phyloP scores from a whole-genome alignment of 2,797 vertebrate species.

The Buphagus erythrorhynchus region DNA sequence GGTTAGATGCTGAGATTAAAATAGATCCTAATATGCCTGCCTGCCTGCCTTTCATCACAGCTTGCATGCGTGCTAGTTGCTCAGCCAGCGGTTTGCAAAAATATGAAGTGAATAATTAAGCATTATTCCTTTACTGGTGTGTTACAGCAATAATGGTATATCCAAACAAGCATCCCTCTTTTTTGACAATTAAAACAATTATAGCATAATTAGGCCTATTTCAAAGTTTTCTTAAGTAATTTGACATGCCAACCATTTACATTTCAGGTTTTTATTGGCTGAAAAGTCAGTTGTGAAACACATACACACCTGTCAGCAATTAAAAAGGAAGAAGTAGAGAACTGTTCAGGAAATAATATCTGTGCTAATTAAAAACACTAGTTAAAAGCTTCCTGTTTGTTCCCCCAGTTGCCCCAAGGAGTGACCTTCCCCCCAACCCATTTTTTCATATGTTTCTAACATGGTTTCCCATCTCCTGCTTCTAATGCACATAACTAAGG shows the following conservation, averaged over 20 bases:
- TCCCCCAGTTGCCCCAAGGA: slow-evolving; percentile 83
- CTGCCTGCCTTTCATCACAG: slow-evolving; percentile 58
- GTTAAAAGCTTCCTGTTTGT: slow-evolving; percentile 99
- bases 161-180: slow-evolving; percentile 36
- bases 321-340: slow-evolving; percentile 90
- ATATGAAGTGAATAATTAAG: background rate
- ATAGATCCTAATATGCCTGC: background rate
- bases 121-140: slow-evolving; percentile 18
- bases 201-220: slow-evolving; percentile 76
- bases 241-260: slow-evolving; percentile 79
- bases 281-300: slow-evolving; percentile 80
- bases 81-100: background rate
- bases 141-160: slow-evolving; percentile 19
- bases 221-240: slow-evolving; percentile 85
- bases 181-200: slow-evolving; percentile 74
- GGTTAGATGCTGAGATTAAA: slow-evolving; percentile 49
- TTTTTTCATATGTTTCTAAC: slow-evolving; percentile 77
- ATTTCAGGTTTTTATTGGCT: slow-evolving; percentile 84
- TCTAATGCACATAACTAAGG: background rate
- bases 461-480: slow-evolving; percentile 38
- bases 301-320: slow-evolving; percentile 98
- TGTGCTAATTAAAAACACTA: slow-evolving; percentile 98
- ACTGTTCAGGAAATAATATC: slow-evolving; percentile 95
- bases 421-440: slow-evolving; percentile 77
- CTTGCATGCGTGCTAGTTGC: background rate